These are phyloP conservation scores for Erpornis zantholeuca DNA, from an alignment of 2,113 vertebrate species.

Conservation along the genomic window DNA sequence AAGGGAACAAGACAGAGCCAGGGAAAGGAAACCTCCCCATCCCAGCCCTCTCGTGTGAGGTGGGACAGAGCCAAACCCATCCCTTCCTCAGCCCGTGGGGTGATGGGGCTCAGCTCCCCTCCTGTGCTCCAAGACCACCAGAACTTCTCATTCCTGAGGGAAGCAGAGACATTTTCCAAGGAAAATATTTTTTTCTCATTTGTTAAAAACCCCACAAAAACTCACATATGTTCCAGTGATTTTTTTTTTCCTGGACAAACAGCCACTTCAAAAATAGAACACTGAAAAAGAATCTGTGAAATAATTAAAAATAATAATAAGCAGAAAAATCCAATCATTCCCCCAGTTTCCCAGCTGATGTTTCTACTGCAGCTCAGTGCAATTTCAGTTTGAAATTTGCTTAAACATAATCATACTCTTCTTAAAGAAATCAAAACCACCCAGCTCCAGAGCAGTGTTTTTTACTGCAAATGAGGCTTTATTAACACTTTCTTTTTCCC, in stretches of 20 bases:
- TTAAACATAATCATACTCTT: background rate
- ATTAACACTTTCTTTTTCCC: conserved; percentile 7
- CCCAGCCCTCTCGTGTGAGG: background rate
- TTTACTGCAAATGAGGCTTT: background rate
- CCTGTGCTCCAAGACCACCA: background rate
- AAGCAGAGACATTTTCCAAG: background rate
- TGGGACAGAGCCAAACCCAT: background rate
- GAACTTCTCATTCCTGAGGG: background rate
- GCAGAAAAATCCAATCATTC: conserved; percentile 46
- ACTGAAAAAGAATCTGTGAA: background rate
- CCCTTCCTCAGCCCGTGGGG: accelerated
- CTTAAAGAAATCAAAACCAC: background rate
- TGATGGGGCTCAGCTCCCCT: background rate
- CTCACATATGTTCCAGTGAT: background rate
- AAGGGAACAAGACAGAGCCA: background rate
- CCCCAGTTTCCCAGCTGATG: background rate
- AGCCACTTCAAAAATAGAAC: background rate
- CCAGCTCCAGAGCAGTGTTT: background rate
- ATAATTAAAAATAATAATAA: conserved; percentile 59
- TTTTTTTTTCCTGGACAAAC: background rate
- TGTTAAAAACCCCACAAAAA: background rate
- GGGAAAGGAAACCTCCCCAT: background rate
- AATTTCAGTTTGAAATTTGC: conserved; percentile 14
- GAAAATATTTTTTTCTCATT: background rate
- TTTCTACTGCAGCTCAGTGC: conserved; percentile 4